Conservation (phyloP, 2,113 vertebrate species). For the Podiceps cristatus region DNA sequence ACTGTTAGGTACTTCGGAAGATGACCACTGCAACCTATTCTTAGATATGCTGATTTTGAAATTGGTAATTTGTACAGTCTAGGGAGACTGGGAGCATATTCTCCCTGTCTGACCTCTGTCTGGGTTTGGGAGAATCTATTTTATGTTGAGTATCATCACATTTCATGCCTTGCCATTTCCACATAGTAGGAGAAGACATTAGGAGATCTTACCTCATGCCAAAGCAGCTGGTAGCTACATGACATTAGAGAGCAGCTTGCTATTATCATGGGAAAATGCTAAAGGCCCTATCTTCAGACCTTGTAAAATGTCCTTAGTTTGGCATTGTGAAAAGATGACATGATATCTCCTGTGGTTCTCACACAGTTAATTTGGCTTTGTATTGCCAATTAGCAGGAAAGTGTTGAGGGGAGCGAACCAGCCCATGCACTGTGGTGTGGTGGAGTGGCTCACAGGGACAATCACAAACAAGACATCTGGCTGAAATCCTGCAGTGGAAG, state of each 20-base stretch:
- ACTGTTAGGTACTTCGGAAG: neutral
- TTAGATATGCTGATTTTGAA: neutral
- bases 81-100: neutral
- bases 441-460: neutral
- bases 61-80: neutral
- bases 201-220: neutral
- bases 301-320: neutral
- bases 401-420: neutral
- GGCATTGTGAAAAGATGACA: neutral
- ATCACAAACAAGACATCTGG: neutral
- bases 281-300: neutral
- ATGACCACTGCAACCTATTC: neutral
- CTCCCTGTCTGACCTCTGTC: neutral
- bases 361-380: neutral
- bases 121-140: neutral
- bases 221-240: neutral
- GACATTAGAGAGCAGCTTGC: neutral
- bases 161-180: neutral
- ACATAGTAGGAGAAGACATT: neutral
- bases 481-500: neutral
- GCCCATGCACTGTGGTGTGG: neutral
- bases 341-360: neutral
- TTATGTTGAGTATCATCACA: neutral
- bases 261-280: neutral
- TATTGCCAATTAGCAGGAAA: neutral